Percentiles rank a stretch among this genome's conserved stretches.
Conservation (phyloP, 2,797 vertebrate species). For the Sebastes diploproa region DNA sequence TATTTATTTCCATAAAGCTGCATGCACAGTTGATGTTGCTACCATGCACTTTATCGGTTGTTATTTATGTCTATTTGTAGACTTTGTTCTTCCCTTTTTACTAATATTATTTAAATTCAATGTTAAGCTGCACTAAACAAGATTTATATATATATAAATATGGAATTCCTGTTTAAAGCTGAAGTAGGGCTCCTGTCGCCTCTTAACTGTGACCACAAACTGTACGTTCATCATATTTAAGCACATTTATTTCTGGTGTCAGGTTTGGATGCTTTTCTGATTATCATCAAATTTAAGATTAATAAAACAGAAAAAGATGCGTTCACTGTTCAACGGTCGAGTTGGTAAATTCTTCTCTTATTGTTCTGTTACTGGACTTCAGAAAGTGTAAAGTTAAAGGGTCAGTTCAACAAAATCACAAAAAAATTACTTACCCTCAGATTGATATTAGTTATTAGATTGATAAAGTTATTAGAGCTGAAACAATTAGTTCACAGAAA, state of each 20-base stretch:
- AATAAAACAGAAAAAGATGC: neutral
- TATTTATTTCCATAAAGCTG: slow-evolving; percentile 42
- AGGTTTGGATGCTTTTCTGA: neutral
- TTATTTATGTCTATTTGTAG: slow-evolving; percentile 40
- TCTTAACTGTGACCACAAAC: neutral
- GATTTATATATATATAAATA: neutral
- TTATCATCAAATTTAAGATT: neutral
- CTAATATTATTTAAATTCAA: slow-evolving; percentile 31
- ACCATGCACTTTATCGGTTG: slow-evolving; percentile 45
- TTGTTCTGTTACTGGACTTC: neutral
- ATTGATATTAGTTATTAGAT: too few relatives aligned
- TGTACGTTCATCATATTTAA: neutral
- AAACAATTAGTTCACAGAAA: neutral
- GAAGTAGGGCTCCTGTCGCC: neutral
- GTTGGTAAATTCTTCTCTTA: neutral
- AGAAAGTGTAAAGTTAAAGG: slow-evolving; percentile 11
- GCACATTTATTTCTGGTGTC: neutral
- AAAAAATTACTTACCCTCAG: neutral
- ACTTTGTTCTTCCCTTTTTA: slow-evolving; percentile 13
- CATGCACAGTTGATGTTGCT: slow-evolving; percentile 51
- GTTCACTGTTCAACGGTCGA: neutral
- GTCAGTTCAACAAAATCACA: slow-evolving; percentile 16
- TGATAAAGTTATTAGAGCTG: too few relatives aligned
- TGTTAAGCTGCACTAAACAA: slow-evolving; percentile 44
- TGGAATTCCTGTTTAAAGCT: neutral